Evolutionary conservation across 2,888 invertebrate species (phyloP).

Genomic region (Molanna angustata): DNA sequence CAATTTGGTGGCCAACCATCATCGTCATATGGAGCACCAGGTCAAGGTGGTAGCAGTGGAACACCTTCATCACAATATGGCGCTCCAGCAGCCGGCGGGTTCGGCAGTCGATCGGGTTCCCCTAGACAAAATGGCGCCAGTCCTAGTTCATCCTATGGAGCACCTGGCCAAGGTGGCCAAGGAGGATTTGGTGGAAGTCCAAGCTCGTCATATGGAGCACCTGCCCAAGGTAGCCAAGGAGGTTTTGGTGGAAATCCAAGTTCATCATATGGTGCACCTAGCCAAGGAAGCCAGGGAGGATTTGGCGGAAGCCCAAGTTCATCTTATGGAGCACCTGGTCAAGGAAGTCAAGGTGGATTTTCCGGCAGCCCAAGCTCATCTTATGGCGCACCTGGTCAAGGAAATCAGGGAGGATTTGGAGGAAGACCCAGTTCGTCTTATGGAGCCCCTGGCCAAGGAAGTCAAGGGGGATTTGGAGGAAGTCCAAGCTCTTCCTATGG

Average conservation of each 20-base stretch:
- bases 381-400: constrained; percentile 37
- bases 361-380: constrained; percentile 34
- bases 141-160: constrained; percentile 14
- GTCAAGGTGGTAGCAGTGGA: constrained; percentile 36
- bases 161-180: constrained; percentile 17
- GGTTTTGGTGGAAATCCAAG: constrained; percentile 32
- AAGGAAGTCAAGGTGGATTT: constrained; percentile 22
- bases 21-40: constrained; percentile 51
- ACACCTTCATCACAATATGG: constrained; percentile 23
- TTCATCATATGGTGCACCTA: constrained; percentile 24
- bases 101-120: too few species aligned
- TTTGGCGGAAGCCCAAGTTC: constrained; percentile 36
- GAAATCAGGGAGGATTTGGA: constrained; percentile 15
- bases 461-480: constrained; percentile 28
- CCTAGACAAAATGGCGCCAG: too few species aligned
- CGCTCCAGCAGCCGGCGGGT: constrained; percentile 20
- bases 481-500: constrained; percentile 27
- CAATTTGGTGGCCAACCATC: constrained; percentile 36
- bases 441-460: constrained; percentile 32
- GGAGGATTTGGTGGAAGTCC: constrained; percentile 27
- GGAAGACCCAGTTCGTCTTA: constrained; percentile 32
- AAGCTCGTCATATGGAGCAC: constrained; percentile 28
- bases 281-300: constrained; percentile 21
- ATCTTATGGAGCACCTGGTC: constrained; percentile 40
- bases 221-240: constrained; percentile 34